phyloP scores from a whole-genome alignment of 2,888 invertebrate species.

The Chrysolina oricalcia region DNA sequence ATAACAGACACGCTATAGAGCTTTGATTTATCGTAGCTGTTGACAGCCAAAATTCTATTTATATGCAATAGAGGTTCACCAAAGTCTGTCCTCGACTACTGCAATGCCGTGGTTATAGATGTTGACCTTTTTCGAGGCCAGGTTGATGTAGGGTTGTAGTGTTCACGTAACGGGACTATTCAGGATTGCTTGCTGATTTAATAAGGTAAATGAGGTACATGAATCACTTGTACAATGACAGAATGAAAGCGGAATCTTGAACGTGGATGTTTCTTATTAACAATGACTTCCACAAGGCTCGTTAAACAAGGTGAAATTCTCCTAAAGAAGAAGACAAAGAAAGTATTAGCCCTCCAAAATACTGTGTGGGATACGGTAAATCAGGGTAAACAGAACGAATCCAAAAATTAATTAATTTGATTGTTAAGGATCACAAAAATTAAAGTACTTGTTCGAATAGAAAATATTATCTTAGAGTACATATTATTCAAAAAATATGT shows the following conservation, averaged over 20 bases:
- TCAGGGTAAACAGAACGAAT: too few species aligned
- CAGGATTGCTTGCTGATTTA: background rate
- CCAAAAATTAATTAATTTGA: too few species aligned
- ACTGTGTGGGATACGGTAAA: background rate
- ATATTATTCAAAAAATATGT: too few species aligned
- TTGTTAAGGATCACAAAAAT: too few species aligned
- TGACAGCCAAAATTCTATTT: conserved; percentile 39
- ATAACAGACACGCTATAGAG: background rate
- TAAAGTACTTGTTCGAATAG: too few species aligned
- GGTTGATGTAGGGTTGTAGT: background rate
- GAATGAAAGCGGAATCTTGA: background rate
- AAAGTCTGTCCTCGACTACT: conserved; percentile 34
- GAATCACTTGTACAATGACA: background rate
- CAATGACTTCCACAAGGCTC: background rate
- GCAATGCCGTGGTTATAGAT: conserved; percentile 45
- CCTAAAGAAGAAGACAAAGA: background rate
- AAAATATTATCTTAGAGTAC: too few species aligned
- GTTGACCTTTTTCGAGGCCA: conserved; percentile 37
- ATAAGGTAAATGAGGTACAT: background rate
- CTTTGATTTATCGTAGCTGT: conserved; percentile 26
- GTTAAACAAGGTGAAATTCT: background rate
- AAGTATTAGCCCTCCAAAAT: background rate
- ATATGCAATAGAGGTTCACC: conserved; percentile 22
- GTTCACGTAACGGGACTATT: background rate
- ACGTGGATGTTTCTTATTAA: background rate